Percentiles rank a stretch among this genome's conserved stretches.
These are phyloP conservation scores for Sinotaia quadrata DNA, from an alignment of 2,888 invertebrate species.

Conservation along the genomic window DNA sequence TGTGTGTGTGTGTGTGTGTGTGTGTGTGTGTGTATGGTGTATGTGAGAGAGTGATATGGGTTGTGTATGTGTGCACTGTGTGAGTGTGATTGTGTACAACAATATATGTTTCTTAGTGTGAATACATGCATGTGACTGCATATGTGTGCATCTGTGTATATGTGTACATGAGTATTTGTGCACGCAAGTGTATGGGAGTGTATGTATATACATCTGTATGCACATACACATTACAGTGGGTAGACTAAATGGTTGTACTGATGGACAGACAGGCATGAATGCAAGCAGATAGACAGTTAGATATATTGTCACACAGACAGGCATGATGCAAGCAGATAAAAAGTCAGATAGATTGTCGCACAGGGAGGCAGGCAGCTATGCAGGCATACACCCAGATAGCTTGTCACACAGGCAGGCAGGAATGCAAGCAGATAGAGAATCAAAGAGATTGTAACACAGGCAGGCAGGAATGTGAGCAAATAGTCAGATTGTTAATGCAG, in stretches of 20 bases:
- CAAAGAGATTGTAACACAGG: too few species aligned
- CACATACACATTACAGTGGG: background rate
- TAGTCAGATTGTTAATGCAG: too few species aligned
- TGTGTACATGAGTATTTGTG: background rate
- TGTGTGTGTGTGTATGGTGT: background rate
- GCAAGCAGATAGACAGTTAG: too few species aligned
- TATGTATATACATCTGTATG: constrained; percentile 3
- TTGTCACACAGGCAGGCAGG: too few species aligned
- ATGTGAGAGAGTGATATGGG: background rate
- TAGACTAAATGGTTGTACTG: background rate
- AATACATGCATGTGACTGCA: background rate
- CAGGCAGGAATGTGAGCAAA: too few species aligned
- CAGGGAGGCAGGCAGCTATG: too few species aligned
- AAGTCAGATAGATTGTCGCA: too few species aligned
- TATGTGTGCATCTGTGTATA: background rate
- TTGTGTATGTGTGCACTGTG: constrained; percentile 10
- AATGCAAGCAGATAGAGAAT: too few species aligned
- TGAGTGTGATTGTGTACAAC: background rate
- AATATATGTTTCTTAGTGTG: constrained; percentile 2
- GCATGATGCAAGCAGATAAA: too few species aligned
- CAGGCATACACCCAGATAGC: too few species aligned
- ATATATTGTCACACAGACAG: too few species aligned
- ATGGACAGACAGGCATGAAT: too few species aligned
- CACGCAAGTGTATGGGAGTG: background rate
- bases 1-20: background rate